Conservation (phyloP, 2,888 invertebrate genomes). For the Fissipunctia ypsillon region DNA sequence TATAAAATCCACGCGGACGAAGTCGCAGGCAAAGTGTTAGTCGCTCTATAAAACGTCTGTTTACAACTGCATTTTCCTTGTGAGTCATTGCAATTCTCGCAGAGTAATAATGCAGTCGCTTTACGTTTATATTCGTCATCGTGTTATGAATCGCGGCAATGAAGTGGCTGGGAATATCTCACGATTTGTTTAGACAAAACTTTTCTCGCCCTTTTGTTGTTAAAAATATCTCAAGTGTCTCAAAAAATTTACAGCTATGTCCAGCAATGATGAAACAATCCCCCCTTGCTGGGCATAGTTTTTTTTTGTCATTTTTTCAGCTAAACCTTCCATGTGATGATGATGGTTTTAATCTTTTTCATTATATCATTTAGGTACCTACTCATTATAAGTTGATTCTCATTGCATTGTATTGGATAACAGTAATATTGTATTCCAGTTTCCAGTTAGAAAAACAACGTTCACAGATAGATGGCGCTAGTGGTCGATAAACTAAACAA, state of each 20-base stretch:
- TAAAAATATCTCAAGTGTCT: neutral
- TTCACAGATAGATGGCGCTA: slow-evolving; percentile 46
- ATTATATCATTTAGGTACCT: no score
- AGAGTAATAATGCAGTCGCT: slow-evolving; percentile 7
- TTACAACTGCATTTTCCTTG: slow-evolving; percentile 24
- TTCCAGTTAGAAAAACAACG: neutral
- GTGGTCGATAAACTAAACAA: slow-evolving; percentile 14
- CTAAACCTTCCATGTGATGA: no score
- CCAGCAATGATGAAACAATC: neutral
- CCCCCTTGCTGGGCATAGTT: neutral
- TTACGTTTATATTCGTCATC: slow-evolving; percentile 27
- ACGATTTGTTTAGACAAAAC: neutral
- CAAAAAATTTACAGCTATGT: no score
- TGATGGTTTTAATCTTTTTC: neutral
- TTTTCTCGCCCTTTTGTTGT: slow-evolving; percentile 6
- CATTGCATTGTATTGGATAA: neutral
- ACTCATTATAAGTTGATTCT: neutral
- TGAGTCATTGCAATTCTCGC: slow-evolving; percentile 43
- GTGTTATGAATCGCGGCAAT: slow-evolving; percentile 19
- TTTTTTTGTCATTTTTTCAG: neutral
- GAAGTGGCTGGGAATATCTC: slow-evolving; percentile 29
- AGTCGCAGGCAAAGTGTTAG: no score
- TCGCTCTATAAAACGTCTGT: neutral
- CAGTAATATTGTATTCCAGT: neutral
- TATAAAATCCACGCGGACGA: no score